phyloP scores from a whole-genome alignment of 2,888 invertebrate species.

The Noctua fimbriata region DNA sequence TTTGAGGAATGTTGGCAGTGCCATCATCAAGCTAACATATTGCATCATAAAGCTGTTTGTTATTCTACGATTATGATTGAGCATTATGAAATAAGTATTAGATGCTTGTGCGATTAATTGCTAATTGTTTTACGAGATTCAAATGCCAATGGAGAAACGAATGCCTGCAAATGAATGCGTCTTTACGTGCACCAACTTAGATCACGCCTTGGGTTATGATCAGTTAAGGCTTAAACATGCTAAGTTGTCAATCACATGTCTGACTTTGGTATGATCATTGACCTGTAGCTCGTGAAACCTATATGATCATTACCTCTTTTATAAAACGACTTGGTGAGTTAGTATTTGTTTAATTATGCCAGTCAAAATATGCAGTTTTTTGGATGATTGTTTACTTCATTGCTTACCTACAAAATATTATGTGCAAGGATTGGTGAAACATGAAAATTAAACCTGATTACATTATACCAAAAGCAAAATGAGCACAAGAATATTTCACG shows the following conservation, averaged over 20 bases:
- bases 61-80: conserved; percentile 34
- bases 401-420: not conserved
- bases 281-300: not conserved
- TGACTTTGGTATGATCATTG: not conserved
- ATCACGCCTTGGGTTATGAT: conserved; percentile 18
- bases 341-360: not conserved
- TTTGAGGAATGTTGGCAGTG: conserved; percentile 52
- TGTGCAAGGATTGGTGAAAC: not conserved
- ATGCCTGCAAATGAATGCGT: conserved; percentile 36
- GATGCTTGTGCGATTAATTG: conserved; percentile 27
- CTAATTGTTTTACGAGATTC: conserved; percentile 40
- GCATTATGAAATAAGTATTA: conserved; percentile 39
- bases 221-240: conserved; percentile 23
- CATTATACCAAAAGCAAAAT: not conserved
- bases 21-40: conserved; percentile 25
- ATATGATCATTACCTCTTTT: not conserved
- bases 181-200: conserved; percentile 22
- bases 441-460: not conserved
- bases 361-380: not conserved
- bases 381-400: not conserved
- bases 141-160: conserved; percentile 43
- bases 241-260: conserved; percentile 10
- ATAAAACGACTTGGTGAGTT: not conserved
- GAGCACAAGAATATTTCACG: conserved; percentile 10
- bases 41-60: conserved; percentile 25